A percentile compares a stretch with the other conserved stretches of the same genome.
Evolutionary conservation across 2,113 vertebrate genomes (phyloP).

Genomic region (Aleadryas rufinucha): DNA sequence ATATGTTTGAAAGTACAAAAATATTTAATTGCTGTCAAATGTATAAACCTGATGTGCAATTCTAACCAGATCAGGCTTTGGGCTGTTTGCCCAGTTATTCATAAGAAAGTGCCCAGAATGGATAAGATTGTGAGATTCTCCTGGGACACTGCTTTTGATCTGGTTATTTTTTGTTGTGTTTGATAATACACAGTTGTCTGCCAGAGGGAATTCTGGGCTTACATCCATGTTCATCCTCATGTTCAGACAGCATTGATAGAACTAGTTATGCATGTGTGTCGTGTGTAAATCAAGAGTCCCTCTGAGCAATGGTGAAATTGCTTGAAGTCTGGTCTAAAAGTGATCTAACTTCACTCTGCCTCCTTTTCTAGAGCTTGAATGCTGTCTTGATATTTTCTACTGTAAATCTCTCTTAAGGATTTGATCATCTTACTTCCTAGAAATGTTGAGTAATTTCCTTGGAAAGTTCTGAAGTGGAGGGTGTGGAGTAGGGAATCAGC

Average conservation of each 20-base stretch:
- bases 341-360: neutral
- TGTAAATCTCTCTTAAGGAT: neutral
- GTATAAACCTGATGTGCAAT: constrained; percentile 45
- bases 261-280: neutral
- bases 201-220: constrained; percentile 46
- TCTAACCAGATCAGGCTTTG: constrained; percentile 58
- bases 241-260: neutral
- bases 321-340: neutral
- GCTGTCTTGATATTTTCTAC: neutral
- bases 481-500: neutral
- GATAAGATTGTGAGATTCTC: constrained; percentile 22
- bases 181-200: constrained; percentile 48
- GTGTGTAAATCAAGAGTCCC: neutral
- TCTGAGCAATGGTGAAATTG: neutral
- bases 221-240: constrained; percentile 14
- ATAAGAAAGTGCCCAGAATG: constrained; percentile 45
- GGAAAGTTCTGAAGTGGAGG: neutral
- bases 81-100: constrained; percentile 58
- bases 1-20: constrained; percentile 45
- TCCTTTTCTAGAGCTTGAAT: neutral
- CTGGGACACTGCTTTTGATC: constrained; percentile 34
- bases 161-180: constrained; percentile 27
- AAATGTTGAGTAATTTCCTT: neutral
- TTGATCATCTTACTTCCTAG: neutral
- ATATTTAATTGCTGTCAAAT: constrained; percentile 63